Conservation (phyloP, 1,140 invertebrate species). For the Drosophila sturtevanti region DNA sequence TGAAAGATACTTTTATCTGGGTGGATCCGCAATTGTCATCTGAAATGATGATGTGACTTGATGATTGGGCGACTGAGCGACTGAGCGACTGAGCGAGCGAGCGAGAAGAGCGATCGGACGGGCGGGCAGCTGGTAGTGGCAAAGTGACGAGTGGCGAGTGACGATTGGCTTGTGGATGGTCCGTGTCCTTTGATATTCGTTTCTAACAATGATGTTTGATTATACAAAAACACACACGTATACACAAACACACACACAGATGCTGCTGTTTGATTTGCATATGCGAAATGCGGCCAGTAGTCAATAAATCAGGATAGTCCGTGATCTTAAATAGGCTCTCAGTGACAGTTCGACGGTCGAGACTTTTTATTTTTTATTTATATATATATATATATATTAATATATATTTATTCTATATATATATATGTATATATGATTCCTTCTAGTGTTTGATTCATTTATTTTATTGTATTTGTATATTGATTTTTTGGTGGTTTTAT, state of each 20-base stretch:
- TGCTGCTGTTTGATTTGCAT: constrained; percentile 5
- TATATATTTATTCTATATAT: constrained; percentile 27
- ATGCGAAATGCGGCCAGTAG: constrained; percentile 23
- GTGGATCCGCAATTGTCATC: constrained; percentile 58
- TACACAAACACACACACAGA: constrained; percentile 35
- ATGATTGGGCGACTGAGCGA: constrained; percentile 11
- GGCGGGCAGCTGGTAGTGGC: constrained; percentile 18
- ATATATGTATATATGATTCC: constrained; percentile 50
- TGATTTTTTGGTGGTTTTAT: constrained; percentile 54
- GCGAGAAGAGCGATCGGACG: not conserved
- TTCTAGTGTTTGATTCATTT: constrained; percentile 52
- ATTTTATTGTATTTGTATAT: constrained; percentile 23
- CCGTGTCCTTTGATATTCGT: constrained; percentile 17
- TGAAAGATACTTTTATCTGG: constrained; percentile 42
- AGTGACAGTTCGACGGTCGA: constrained; percentile 36
- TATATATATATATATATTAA: constrained; percentile 39
- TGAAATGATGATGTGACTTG: constrained; percentile 36
- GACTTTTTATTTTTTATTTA: constrained; percentile 18
- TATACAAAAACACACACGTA: constrained; percentile 40
- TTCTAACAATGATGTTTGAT: constrained; percentile 36
- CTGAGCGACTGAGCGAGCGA: not conserved
- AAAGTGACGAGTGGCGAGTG: constrained; percentile 13
- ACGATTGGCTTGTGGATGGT: constrained; percentile 26
- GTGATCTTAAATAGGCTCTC: constrained; percentile 41
- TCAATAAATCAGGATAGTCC: constrained; percentile 18